Base-by-base conservation (phyloP, 2,797 vertebrate species). In the Acanthiza pusilla region DNA sequence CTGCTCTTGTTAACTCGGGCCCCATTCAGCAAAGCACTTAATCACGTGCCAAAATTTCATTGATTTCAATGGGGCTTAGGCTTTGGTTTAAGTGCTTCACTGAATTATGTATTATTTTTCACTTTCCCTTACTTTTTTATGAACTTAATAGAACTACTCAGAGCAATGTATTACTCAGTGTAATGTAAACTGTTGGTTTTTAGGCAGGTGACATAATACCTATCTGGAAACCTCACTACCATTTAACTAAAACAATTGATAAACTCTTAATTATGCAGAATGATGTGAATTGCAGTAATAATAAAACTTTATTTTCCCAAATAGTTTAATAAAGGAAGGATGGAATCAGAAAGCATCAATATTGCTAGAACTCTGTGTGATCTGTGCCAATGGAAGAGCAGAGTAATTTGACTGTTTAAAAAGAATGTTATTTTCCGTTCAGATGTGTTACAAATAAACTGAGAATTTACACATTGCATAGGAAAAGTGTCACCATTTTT, bases 1-100 rank as follows among this genome's bases (percentile, higher is more conserved):
- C 53, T 58, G 40, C 30, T 83, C 36, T 61, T 19, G 7, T 73
- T 79, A 81, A 90, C 50, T 57, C 0, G 0, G 42, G 77, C 7
- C 34, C 63, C 60, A 67, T 76, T 93, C 76, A 95, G 55, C 34
- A 93, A 86, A 84, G 74, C 60, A 84, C 70, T 86, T 90, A 63
- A 84, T 73, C 71, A 94, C 0, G 2, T 67, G 66, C 55, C 94
- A 77, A 85, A 95, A 87, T 74, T 13, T 87, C 78, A 93, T 65
- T 85, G 34, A 85, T 87, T 96, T 89, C 84, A 89, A 30, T 58
- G 47, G 26, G 32, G 67, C n/a, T 85, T 78, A 4, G 5, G 55
- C 71, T 94, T 94, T 80, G 58, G 55, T 25, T 88, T 88, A 94
- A 88, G 60, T 76, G 48, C 50, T 88, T 81, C 61, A 60, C 42